A percentile compares a stretch with the other conserved stretches of the same genome.
These are phyloP conservation scores for Boleophthalmus pectinirostris DNA, from an alignment of 2,113 vertebrate genomes.

Conservation along the genomic window DNA sequence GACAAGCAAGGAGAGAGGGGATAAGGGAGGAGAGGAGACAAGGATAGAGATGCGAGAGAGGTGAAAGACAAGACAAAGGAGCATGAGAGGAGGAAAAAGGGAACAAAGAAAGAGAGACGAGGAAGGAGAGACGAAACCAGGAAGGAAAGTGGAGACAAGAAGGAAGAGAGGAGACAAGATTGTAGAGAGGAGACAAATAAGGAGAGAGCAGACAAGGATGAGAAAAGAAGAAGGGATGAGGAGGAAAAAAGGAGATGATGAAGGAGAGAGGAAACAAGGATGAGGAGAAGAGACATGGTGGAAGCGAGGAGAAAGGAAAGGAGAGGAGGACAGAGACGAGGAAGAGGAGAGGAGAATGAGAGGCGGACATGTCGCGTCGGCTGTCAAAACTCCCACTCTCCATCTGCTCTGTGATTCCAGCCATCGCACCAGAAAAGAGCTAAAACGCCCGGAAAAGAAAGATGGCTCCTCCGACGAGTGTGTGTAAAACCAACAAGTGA, in stretches of 20 bases:
- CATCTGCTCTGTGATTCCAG: constrained; percentile 61
- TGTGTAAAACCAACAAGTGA: neutral
- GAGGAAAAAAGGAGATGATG: no score
- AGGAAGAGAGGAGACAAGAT: no score
- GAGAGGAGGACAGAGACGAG: constrained; percentile 7
- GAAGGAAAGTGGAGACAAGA: no score
- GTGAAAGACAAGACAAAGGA: no score
- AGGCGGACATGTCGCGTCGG: constrained; percentile 18
- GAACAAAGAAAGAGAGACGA: no score
- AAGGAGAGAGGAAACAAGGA: no score
- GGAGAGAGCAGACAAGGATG: no score
- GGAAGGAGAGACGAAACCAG: no score
- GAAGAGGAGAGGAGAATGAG: constrained; percentile 17
- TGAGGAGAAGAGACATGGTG: no score
- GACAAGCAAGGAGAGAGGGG: constrained; percentile 30
- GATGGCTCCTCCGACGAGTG: neutral
- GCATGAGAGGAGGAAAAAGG: neutral
- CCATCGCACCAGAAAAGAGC: constrained; percentile 3
- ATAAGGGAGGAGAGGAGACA: neutral
- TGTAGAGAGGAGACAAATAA: no score
- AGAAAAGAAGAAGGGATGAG: neutral
- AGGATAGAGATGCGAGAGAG: no score
- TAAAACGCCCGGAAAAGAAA: neutral
- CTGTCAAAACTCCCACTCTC: constrained; percentile 53
- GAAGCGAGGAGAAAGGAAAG: neutral